Conservation (phyloP, 2,888 invertebrate species). For the Brachypalpus laphriformis region DNA sequence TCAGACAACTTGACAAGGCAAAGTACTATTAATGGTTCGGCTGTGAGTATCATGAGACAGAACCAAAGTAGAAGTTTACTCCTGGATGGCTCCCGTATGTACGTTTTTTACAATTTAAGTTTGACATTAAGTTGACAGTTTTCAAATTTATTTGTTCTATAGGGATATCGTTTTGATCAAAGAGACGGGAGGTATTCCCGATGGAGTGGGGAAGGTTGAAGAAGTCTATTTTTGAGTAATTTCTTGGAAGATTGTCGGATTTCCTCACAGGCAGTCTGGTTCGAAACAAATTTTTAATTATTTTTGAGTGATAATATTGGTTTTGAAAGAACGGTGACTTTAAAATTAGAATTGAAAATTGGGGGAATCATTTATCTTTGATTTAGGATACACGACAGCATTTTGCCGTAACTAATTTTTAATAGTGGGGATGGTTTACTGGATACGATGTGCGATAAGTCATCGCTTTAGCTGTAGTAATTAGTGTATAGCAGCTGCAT, state of each 20-base stretch:
- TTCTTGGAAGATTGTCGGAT: constrained; percentile 10
- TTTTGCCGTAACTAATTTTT: no score
- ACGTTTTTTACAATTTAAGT: constrained; percentile 10
- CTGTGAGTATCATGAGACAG: not conserved
- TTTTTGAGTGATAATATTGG: not conserved
- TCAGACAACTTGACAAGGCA: constrained; percentile 44
- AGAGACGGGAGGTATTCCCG: not conserved
- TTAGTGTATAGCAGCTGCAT: not conserved
- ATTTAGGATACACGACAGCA: no score
- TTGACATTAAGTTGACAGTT: constrained; percentile 40
- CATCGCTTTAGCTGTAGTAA: not conserved
- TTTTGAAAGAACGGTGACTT: no score
- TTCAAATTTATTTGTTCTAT: constrained; percentile 30
- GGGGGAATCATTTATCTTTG: constrained; percentile 5
- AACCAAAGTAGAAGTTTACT: not conserved
- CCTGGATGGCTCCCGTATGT: not conserved
- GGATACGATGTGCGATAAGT: constrained; percentile 5
- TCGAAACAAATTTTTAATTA: not conserved
- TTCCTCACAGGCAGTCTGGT: not conserved
- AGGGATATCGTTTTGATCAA: constrained; percentile 19
- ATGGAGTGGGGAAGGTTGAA: not conserved
- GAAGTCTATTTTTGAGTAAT: constrained; percentile 25
- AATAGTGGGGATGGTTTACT: not conserved
- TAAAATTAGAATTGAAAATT: constrained; percentile 7
- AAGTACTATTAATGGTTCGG: constrained; percentile 41